phyloP scores from a whole-genome alignment of 2,888 invertebrate genomes.

The Yponomeuta malinellus region DNA sequence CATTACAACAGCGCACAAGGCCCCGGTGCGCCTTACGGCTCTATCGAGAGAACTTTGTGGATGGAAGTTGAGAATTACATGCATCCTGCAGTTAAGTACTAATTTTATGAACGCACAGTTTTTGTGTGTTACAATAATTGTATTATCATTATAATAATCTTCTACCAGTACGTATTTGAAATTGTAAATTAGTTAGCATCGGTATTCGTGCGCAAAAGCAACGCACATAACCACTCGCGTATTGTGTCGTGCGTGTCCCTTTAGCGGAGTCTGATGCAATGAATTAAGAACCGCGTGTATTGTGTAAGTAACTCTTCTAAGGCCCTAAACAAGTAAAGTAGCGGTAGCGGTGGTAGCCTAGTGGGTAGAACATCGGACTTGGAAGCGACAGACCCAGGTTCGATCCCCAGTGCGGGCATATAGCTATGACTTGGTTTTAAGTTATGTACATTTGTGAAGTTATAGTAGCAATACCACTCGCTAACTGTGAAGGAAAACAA shows the following conservation, averaged over 20 bases:
- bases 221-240: not conserved
- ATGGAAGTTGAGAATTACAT: conserved; percentile 11
- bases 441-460: too few relatives aligned
- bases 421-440: too few relatives aligned
- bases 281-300: not conserved
- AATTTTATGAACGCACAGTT: not conserved
- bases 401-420: too few relatives aligned
- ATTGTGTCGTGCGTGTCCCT: not conserved
- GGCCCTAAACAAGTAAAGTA: not conserved
- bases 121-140: not conserved
- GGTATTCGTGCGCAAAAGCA: not conserved
- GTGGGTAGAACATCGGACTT: too few relatives aligned
- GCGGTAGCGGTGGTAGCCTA: not conserved
- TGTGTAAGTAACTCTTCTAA: not conserved
- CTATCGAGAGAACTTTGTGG: not conserved
- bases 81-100: conserved; percentile 8
- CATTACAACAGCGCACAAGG: not conserved
- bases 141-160: not conserved
- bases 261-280: not conserved
- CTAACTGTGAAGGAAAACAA: too few relatives aligned
- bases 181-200: conserved; percentile 1
- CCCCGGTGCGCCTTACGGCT: not conserved
- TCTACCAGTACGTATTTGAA: not conserved
- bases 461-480: too few relatives aligned
- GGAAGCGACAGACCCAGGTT: too few relatives aligned